Base-by-base conservation (phyloP, 2,113 vertebrate genomes). In the Anser cygnoides region DNA sequence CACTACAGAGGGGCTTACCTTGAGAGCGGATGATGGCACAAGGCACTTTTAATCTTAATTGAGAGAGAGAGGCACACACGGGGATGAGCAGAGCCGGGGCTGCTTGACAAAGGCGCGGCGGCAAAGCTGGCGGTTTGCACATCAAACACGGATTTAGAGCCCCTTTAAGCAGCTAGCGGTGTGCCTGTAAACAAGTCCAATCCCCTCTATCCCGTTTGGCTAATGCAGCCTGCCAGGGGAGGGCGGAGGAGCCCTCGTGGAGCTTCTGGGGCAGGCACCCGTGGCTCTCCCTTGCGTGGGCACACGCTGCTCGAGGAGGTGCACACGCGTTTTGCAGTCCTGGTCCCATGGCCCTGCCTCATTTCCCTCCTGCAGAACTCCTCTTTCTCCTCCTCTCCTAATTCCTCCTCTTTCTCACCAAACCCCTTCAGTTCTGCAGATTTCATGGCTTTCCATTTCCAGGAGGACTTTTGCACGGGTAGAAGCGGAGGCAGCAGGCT, bases 181-280 rank as follows among this genome's bases (percentile, higher is more conserved):
- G 89, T 98, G 98, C 98, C 98, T 98, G 98, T 98, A 98, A 98
- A 98, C 98, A 98, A 98, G 97, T 97, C 97, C 98, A 98, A 98
- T 98, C 98, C 97, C 96, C 98, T 98, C 98, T 94, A 98, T 98
- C 97, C 97, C 95, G 97, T 97, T 98, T 94, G 97, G 98, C 95
- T 98, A 98, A 98, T 98, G 98, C 98, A 97, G 97, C 97, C 98
- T 98, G 98, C 97, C 96, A 94, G 97, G 97, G 74, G 84, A 72
- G 82, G 67, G 79, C 0, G 9, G 70, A 35, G 88, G 65, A 57
- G 50, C 20, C 58, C 59, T n/a, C 41, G 13, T 1, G 2, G 66
- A 55, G 31, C 61, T 92, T 20, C 1, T 9, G 5, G 46, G 5
- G 66, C 18, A 78, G 67, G 67, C 37, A 4, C 0, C 0, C 15